Percentiles rank a stretch among this genome's conserved stretches.
These are phyloP conservation scores for Dendrocincla tyrannina DNA, from an alignment of 2,797 vertebrate genomes.

Conservation along the genomic window DNA sequence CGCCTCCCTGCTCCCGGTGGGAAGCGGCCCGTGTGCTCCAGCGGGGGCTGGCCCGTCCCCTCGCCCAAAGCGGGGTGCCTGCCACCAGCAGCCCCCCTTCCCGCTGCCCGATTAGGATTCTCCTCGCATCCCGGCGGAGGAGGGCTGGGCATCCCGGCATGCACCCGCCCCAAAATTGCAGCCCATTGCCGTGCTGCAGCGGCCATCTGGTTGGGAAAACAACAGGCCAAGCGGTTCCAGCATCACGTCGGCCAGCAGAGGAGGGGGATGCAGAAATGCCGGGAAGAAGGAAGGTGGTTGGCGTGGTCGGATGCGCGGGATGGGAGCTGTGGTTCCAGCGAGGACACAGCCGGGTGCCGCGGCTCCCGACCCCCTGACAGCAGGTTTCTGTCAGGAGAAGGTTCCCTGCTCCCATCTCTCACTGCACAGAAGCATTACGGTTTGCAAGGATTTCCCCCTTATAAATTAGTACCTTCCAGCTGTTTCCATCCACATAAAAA, in stretches of 20 bases:
- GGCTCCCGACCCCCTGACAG: not conserved
- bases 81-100: not conserved
- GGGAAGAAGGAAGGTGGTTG: not conserved
- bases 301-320: not conserved
- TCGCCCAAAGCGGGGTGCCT: not conserved
- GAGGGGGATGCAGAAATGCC: not conserved
- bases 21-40: fast-evolving
- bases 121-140: not conserved
- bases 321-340: fast-evolving
- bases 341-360: not conserved
- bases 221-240: not conserved
- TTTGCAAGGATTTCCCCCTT: not conserved
- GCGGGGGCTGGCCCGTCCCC: not conserved
- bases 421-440: not conserved
- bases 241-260: not conserved
- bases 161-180: not conserved
- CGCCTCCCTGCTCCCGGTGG: not conserved
- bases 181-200: not conserved
- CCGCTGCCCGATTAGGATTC: not conserved
- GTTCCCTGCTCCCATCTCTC: not conserved
- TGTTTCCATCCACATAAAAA: constrained; percentile 17
- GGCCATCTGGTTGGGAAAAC: constrained; percentile 31
- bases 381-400: not conserved
- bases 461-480: constrained; percentile 6
- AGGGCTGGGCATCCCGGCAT: not conserved